Conservation (phyloP, 1,140 invertebrate genomes). For the Zaprionus taronus region DNA sequence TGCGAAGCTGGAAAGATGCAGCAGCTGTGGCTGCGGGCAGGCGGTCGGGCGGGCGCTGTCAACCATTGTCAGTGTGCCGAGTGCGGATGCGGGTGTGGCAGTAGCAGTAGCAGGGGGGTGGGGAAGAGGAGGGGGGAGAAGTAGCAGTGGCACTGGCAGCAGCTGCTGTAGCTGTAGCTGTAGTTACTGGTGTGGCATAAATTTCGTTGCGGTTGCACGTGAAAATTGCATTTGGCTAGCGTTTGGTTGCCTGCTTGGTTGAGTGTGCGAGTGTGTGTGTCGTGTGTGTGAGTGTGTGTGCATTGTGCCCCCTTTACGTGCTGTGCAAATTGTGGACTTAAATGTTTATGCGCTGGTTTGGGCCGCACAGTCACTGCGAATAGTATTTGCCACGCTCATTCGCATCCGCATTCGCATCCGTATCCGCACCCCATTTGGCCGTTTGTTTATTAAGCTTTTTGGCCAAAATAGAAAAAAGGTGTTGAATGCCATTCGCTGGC, state of each 20-base stretch:
- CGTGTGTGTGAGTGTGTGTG: constrained; percentile 37
- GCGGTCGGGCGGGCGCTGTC: constrained; percentile 44
- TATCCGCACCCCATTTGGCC: constrained; percentile 59
- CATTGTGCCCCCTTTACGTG: constrained; percentile 45
- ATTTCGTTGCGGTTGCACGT: constrained; percentile 82
- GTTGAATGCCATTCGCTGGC: constrained; percentile 79
- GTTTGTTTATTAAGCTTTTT: constrained; percentile 82
- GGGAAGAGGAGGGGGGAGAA: background rate
- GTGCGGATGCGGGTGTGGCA: constrained; percentile 10
- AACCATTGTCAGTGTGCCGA: constrained; percentile 61
- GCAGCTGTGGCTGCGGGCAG: constrained; percentile 58
- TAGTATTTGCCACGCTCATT: constrained; percentile 22
- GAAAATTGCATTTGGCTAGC: constrained; percentile 80
- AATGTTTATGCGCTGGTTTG: constrained; percentile 72
- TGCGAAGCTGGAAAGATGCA: constrained; percentile 47
- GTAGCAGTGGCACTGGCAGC: constrained; percentile 13
- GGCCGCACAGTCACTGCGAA: constrained; percentile 44
- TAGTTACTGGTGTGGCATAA: constrained; percentile 78
- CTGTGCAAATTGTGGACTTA: constrained; percentile 82
- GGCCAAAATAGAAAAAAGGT: constrained; percentile 69
- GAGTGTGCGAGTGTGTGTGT: constrained; percentile 20
- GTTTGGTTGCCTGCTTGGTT: constrained; percentile 43
- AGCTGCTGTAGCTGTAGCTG: constrained; percentile 56
- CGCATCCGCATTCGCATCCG: constrained; percentile 22
- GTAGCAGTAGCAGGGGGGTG: constrained; percentile 20